Evolutionary conservation across 2,888 invertebrate species (phyloP).

Genomic region (Tyria jacobaeae): DNA sequence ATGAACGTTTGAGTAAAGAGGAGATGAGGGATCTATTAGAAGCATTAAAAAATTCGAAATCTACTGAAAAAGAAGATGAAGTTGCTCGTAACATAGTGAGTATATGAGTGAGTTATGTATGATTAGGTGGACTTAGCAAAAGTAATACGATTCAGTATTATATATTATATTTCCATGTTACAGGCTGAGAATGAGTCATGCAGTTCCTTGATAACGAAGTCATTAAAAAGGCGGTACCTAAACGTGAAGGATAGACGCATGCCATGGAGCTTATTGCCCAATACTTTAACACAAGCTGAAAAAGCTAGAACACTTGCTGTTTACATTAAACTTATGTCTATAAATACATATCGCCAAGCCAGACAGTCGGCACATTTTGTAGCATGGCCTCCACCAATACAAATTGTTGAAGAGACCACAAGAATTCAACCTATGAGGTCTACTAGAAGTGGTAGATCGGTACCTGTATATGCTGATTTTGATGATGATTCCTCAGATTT

Average conservation of each 20-base stretch:
- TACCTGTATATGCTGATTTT: constrained; percentile 77
- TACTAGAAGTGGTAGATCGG: constrained; percentile 77
- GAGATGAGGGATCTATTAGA: constrained; percentile 81
- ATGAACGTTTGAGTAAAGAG: constrained; percentile 78
- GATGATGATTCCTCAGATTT: constrained; percentile 81
- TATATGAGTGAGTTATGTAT: constrained; percentile 3
- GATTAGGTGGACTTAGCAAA: background rate
- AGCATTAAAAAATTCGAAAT: constrained; percentile 78
- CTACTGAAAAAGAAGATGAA: constrained; percentile 72
- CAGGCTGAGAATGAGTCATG: constrained; percentile 56
- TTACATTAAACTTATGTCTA: constrained; percentile 79
- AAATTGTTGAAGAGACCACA: constrained; percentile 76
- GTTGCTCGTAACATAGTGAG: constrained; percentile 35
- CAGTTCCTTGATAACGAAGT: constrained; percentile 52
- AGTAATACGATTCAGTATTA: background rate
- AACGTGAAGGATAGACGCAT: constrained; percentile 78
- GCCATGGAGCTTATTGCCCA: constrained; percentile 81
- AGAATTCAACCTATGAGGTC: constrained; percentile 73
- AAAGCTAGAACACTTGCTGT: constrained; percentile 77
- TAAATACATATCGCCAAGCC: constrained; percentile 76
- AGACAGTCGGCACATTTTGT: constrained; percentile 71
- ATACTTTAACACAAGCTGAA: constrained; percentile 69
- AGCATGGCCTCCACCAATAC: constrained; percentile 77
- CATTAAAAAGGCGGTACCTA: constrained; percentile 73
- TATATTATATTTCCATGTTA: constrained; percentile 13